A percentile compares a stretch with the other conserved stretches of the same genome.
Evolutionary conservation across 2,888 invertebrate species (phyloP).

Genomic region (Prostheceraeus crozeri): DNA sequence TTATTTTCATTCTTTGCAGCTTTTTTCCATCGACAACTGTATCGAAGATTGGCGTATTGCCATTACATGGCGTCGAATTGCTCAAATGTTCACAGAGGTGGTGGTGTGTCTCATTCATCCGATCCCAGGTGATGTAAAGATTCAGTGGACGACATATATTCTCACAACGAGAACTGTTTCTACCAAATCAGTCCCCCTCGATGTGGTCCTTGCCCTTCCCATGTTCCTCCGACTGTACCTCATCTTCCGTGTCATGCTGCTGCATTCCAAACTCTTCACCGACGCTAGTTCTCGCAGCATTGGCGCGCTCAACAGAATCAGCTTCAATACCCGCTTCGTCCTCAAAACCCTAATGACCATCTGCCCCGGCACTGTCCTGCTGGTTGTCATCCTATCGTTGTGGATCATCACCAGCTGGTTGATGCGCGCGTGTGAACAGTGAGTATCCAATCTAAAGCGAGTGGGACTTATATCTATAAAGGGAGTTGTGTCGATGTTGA

Average conservation of each 20-base stretch:
- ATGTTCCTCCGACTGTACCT: constrained; percentile 99
- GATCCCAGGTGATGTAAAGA: constrained; percentile 88
- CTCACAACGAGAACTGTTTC: no score
- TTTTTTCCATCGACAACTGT: constrained; percentile 99
- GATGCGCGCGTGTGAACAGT: constrained; percentile 95
- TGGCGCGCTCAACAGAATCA: constrained; percentile 54
- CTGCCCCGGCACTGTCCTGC: constrained; percentile 90
- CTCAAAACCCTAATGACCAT: constrained; percentile 99
- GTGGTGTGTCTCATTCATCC: constrained; percentile 94
- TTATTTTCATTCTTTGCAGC: constrained; percentile 71
- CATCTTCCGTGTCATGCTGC: constrained; percentile 96
- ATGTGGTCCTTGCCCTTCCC: constrained; percentile 89
- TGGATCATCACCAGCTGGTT: constrained; percentile 99
- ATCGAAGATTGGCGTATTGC: constrained; percentile 99
- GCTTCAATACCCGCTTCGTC: constrained; percentile 79
- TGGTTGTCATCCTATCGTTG: constrained; percentile 96
- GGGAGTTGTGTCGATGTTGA: no score
- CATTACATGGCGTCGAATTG: constrained; percentile 94
- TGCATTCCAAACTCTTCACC: constrained; percentile 98
- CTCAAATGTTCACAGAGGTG: constrained; percentile 60
- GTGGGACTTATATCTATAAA: no score
- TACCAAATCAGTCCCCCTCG: no score
- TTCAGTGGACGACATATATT: constrained; percentile 87
- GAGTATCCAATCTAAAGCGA: no score
- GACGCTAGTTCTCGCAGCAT: constrained; percentile 91